Conservation (phyloP, 2,797 vertebrate genomes). For the Microctenopoma lineatum region DNA sequence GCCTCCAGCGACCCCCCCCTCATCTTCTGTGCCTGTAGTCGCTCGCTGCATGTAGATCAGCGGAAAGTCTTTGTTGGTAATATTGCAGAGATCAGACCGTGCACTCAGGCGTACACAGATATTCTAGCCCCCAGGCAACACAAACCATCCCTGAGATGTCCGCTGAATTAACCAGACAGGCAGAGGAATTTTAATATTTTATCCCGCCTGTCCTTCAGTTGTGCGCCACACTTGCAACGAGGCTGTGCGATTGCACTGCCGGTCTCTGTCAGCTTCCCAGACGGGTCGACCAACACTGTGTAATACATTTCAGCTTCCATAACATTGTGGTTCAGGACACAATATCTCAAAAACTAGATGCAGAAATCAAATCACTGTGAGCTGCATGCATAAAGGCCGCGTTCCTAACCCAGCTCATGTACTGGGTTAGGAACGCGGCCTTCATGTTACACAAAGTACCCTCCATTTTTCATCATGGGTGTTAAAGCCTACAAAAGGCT, state of each 20-base stretch:
- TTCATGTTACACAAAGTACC: background rate
- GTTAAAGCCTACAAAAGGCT: no score
- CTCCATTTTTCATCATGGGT: background rate
- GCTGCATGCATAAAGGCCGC: background rate
- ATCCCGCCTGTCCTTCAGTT: background rate
- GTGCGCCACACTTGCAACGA: background rate
- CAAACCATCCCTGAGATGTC: slow-evolving; percentile 30
- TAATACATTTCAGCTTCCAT: no score
- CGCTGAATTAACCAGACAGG: slow-evolving; percentile 20
- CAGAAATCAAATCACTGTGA: background rate
- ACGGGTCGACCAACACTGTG: no score
- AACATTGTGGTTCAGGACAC: no score
- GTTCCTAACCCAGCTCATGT: slow-evolving; percentile 1
- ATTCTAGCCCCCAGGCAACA: slow-evolving; percentile 44
- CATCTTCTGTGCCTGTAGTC: slow-evolving; percentile 40
- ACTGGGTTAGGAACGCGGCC: background rate
- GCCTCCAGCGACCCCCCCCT: slow-evolving; percentile 46
- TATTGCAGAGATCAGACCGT: slow-evolving; percentile 37
- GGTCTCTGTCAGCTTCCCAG: background rate
- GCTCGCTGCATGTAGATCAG: slow-evolving; percentile 49
- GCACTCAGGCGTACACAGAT: slow-evolving; percentile 29
- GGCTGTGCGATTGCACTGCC: background rate
- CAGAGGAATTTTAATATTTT: slow-evolving; percentile 1
- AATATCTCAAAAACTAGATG: background rate
- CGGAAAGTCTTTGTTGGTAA: slow-evolving; percentile 34